These are phyloP conservation scores for Pelochelys cantorii DNA, from an alignment of 2,797 vertebrate species.

Conservation along the genomic window DNA sequence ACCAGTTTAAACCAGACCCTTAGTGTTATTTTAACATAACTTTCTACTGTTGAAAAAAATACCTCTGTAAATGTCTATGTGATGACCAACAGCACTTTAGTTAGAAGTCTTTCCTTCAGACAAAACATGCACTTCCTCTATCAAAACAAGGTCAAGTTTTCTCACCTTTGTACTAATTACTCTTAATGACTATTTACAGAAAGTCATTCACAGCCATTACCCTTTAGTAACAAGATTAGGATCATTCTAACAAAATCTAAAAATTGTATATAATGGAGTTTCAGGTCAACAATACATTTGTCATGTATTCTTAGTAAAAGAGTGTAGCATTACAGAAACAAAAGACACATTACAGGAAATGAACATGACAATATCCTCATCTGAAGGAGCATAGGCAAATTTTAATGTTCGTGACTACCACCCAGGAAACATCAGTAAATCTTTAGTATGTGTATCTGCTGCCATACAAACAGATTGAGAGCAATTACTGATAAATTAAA, in stretches of 20 bases:
- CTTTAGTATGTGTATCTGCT: not conserved
- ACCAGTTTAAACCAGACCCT: fast-evolving
- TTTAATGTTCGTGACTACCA: fast-evolving
- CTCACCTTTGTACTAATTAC: not conserved
- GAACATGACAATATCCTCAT: not conserved
- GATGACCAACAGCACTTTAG: not conserved
- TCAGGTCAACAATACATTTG: not conserved
- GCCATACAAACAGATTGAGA: not conserved
- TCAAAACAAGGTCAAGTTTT: not conserved
- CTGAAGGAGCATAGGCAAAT: not conserved
- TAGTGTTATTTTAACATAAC: not conserved
- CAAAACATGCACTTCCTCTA: not conserved
- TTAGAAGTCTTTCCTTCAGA: not conserved
- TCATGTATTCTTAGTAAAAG: not conserved
- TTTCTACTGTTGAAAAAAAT: not conserved
- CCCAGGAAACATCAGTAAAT: not conserved
- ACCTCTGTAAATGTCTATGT: not conserved
- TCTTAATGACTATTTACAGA: not conserved
- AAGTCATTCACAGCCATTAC: not conserved
- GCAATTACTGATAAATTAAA: not conserved
- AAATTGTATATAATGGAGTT: not conserved
- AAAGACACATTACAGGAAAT: not conserved
- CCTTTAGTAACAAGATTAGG: not conserved
- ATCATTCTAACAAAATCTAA: not conserved
- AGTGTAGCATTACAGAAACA: not conserved